Base-by-base conservation (phyloP, 2,888 invertebrate genomes). In the Acanthococcus lagerstroemiae region DNA sequence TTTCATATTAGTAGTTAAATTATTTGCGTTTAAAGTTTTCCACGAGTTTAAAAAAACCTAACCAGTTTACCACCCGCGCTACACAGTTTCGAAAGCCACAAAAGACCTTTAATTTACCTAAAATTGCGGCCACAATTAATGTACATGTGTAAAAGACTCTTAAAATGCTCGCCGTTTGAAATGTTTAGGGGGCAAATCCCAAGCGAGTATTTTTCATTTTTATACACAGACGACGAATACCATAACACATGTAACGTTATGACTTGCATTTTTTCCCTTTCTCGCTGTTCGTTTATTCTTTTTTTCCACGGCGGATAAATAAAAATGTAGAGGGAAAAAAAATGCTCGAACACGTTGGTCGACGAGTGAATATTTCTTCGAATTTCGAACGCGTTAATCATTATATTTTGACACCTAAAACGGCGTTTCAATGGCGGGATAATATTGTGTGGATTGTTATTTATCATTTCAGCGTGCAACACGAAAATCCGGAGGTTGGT, bases 141-240 rank as follows among this genome's bases (percentile, higher is more conserved):
- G 2, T 37, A 37, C 37, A 37, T 15, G 37, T 37, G n/a, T 9
- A 2, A 37, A 1, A 37, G 37, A 37, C 12, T 2, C 12, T 2
- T 9, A 37, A n/a, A 37, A n/a, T 2, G 37, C 37, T 1, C 37
- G n/a, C 12, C 37, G 37, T 37, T 37, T 9, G n/a, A 37, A 3
- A 37, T 37, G 37, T 37, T 15, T 37, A n/a, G 37, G 3, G 12
- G 12, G 37, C 15, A 50, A 60, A 60, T 60, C 60, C 60, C 60
- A 19, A 60, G 60, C 60, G 60, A 60, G 50, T 60, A 60, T 60
- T 60, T 60, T 60, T 60, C 60, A 60, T 60, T 60, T 60, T 60
- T 60, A 46, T 60, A 21, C 25, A 22, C 58, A 58, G 44, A 58
- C 58, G 12, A 37, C 26, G 27, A 50, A 30, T 60, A 30, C 50